Evolutionary conservation across 2,888 invertebrate genomes (phyloP).

Genomic region (Epirrhoe tristata): DNA sequence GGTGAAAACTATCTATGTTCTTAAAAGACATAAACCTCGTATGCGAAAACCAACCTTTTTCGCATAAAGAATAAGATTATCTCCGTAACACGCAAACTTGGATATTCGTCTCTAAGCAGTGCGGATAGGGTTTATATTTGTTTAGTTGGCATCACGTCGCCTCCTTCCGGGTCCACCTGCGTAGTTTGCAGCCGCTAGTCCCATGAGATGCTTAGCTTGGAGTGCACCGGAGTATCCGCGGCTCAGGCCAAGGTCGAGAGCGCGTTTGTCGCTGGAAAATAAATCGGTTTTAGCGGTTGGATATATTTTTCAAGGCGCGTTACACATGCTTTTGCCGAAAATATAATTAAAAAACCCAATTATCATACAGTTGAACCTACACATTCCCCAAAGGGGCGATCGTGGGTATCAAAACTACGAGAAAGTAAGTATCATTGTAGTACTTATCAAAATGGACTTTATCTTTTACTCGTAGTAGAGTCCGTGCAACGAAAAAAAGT

Average conservation of each 20-base stretch:
- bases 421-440: no score
- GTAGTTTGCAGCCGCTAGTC: slow-evolving; percentile 94
- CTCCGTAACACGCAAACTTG: background rate
- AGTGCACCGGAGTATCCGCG: slow-evolving; percentile 96
- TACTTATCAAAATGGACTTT: no score
- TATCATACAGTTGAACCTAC: no score
- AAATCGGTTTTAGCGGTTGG: background rate
- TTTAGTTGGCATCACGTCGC: slow-evolving; percentile 87
- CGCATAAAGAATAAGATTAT: slow-evolving; percentile 23
- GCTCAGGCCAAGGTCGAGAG: slow-evolving; percentile 93
- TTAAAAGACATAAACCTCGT: background rate
- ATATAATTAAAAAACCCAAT: no score
- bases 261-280: slow-evolving; percentile 90
- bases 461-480: no score
- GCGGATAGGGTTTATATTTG: slow-evolving; percentile 39
- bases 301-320: no score
- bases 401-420: no score
- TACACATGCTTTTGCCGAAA: no score
- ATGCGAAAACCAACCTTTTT: slow-evolving; percentile 45
- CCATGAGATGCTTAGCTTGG: slow-evolving; percentile 96
- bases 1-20: background rate
- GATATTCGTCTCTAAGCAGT: slow-evolving; percentile 47
- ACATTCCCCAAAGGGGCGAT: no score
- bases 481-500: no score
- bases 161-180: slow-evolving; percentile 95